Conservation (phyloP, 1,140 invertebrate species). For the Brachionus rotundiformis region DNA sequence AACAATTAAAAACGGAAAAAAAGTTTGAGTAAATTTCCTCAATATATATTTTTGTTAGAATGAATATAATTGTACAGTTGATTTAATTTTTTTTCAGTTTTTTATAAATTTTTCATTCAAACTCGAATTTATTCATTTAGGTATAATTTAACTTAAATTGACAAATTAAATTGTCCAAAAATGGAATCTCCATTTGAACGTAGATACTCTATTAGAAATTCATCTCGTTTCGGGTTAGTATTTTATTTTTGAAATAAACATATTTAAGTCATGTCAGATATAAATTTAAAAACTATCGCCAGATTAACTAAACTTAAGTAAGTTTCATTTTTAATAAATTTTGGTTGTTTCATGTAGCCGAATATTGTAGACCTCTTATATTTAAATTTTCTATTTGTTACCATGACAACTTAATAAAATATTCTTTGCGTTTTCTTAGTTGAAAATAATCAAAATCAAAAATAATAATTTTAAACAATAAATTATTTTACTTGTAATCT, state of each 20-base stretch:
- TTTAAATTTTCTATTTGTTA: neutral
- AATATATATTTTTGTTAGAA: neutral
- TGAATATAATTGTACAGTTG: neutral
- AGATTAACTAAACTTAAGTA: constrained; percentile 15
- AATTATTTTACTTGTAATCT: neutral
- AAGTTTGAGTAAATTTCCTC: neutral
- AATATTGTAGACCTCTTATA: neutral
- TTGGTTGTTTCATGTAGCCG: neutral
- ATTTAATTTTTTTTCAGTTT: neutral
- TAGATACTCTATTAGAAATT: neutral
- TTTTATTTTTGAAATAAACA: neutral
- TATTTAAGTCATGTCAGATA: neutral
- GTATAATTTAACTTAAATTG: neutral
- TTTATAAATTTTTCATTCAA: neutral
- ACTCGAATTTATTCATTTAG: neutral
- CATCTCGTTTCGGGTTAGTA: constrained; percentile 32
- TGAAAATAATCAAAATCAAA: constrained; percentile 2
- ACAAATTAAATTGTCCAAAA: neutral
- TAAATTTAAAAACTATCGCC: neutral
- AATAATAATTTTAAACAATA: constrained; percentile 26
- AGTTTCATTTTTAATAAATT: neutral
- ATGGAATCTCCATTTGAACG: constrained; percentile 12
- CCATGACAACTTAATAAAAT: constrained; percentile 13
- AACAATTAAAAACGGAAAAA: neutral
- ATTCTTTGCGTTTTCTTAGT: constrained; percentile 16